Evolutionary conservation across 1,140 invertebrate species (phyloP), one percentile per base, ranked within the genome.

Genomic region (Goniozus legneri): DNA sequence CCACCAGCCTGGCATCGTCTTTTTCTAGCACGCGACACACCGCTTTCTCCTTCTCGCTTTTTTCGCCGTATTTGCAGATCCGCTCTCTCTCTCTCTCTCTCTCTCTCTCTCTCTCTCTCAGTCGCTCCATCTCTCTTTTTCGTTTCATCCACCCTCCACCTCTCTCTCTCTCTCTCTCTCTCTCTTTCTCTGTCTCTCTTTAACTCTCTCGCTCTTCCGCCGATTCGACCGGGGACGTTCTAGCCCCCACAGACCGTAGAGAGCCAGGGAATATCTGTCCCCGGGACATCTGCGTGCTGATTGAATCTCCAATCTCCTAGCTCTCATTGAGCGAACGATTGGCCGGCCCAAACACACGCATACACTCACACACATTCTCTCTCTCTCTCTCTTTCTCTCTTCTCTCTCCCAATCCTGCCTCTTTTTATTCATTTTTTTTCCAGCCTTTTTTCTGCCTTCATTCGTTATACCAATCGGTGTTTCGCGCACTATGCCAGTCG

Each of bases 281-380:
- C 72, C 58, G 68, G 71, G 72, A 76, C 73, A 76, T 76, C 73
- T 76, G 73, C 66, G 73, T 70, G 62, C 65, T 76, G 73, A 76
- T 76, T 76, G 73, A 76, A 76, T 76, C 69, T 75, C 69, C 64
- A 68, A 71, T 74, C 73, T 71, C 64, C 62, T 70, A n/a, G n/a
- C 64, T 64, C 64, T 71, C 64, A 68, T 69, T 71, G 69, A 70
- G 60, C 64, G 64, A 67, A 63, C 64, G 69, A 68, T 71, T 71
- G 69, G 66, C 64, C 63, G 61, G 58, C 64, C 65, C 47, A 44
- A n/a, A n/a, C n/a, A n/a, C n/a, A n/a, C n/a, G n/a, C n/a, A n/a
- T n/a, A n/a, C n/a, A n/a, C n/a, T n/a, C n/a, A n/a, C n/a, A n/a
- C n/a, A 47, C 54, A 40, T 52, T 49, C 48, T 60, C 52, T 59